These are phyloP conservation scores for Tenthredo amoena DNA, from an alignment of 2,888 invertebrate species.

Conservation along the genomic window DNA sequence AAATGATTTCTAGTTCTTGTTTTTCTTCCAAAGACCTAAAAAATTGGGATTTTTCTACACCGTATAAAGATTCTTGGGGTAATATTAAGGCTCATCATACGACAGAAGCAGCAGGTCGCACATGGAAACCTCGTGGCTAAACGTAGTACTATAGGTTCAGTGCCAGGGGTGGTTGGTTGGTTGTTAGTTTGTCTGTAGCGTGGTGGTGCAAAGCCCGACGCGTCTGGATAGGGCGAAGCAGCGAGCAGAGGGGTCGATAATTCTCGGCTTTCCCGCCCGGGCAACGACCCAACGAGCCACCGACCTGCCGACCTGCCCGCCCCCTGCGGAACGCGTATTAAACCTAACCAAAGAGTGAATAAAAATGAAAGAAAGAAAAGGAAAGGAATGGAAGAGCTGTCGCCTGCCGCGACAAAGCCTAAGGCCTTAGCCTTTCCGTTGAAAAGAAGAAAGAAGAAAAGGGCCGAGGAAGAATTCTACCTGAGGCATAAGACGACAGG, in stretches of 20 bases:
- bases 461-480: neutral
- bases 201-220: slow-evolving; percentile 36
- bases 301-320: slow-evolving; percentile 10
- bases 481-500: neutral
- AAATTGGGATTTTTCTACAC: neutral
- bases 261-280: slow-evolving; percentile 71
- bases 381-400: neutral
- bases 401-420: neutral
- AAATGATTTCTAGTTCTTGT: neutral
- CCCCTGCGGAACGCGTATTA: neutral
- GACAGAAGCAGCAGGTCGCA: slow-evolving; percentile 57
- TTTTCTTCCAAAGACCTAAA: neutral
- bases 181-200: slow-evolving; percentile 21
- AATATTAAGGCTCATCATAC: slow-evolving; percentile 43
- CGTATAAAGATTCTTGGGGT: neutral
- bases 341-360: slow-evolving; percentile 22
- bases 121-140: slow-evolving; percentile 65
- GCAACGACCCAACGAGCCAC: slow-evolving; percentile 68
- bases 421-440: neutral
- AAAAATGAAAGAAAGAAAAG: neutral
- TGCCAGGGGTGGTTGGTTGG: slow-evolving; percentile 29
- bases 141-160: slow-evolving; percentile 58
- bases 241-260: slow-evolving; percentile 71
- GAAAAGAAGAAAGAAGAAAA: neutral
- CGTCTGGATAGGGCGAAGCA: slow-evolving; percentile 39